Evolutionary conservation across 2,888 invertebrate species (phyloP).

Genomic region (Syrista parreyssii): DNA sequence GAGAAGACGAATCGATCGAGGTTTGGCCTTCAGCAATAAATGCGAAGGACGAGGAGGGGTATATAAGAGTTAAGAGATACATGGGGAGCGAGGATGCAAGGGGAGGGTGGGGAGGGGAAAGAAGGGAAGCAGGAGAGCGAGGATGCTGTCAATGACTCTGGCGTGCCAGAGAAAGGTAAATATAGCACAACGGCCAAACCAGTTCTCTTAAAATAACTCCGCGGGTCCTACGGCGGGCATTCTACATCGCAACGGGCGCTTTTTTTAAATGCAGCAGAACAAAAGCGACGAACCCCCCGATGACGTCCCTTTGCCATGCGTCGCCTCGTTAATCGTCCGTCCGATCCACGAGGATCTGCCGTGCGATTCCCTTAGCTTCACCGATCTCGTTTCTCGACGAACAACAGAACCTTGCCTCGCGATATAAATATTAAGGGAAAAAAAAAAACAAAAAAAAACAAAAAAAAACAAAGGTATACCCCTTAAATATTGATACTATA

Average conservation of each 20-base stretch:
- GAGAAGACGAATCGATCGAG: not conserved
- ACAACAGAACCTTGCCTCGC: not conserved
- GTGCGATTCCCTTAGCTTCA: not conserved
- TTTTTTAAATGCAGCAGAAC: conserved; percentile 42
- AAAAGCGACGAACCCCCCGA: conserved; percentile 11
- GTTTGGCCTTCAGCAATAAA: conserved; percentile 2
- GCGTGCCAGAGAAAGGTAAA: conserved; percentile 57
- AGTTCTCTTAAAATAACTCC: conserved; percentile 62
- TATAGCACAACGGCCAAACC: conserved; percentile 59
- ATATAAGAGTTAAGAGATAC: not conserved
- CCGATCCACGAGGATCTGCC: not conserved
- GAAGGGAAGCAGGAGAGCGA: not conserved
- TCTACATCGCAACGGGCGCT: conserved; percentile 48
- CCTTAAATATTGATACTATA: not conserved
- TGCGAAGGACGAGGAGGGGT: conserved; percentile 33
- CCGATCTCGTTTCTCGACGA: not conserved
- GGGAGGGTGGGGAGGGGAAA: accelerated
- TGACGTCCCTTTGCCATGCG: not conserved
- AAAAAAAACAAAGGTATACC: not conserved
- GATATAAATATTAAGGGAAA: not conserved
- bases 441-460: no score
- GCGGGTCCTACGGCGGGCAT: conserved; percentile 52
- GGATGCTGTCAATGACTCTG: conserved; percentile 55
- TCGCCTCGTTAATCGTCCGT: not conserved
- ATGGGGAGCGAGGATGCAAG: conserved; percentile 13